Conservation (phyloP, 1,140 invertebrate species). For the Parapsyche elsis region DNA sequence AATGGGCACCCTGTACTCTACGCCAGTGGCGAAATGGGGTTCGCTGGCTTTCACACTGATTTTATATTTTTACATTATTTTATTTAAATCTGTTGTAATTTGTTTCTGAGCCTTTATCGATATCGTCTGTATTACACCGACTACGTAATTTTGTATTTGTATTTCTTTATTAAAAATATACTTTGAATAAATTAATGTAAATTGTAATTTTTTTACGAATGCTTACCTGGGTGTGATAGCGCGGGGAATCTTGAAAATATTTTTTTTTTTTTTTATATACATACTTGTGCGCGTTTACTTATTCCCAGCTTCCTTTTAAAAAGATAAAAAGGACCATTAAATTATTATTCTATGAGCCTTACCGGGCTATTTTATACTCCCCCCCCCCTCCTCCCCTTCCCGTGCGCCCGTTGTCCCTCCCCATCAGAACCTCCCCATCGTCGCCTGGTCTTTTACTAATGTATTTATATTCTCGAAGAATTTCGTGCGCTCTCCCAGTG, state of each 20-base stretch:
- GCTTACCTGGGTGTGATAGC: too few relatives aligned
- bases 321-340: conserved; percentile 37
- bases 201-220: too few relatives aligned
- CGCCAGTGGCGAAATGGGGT: too few relatives aligned
- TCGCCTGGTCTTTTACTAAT: conserved; percentile 30
- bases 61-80: too few relatives aligned
- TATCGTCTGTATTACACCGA: too few relatives aligned
- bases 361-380: conserved; percentile 34
- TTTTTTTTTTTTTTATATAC: not conserved
- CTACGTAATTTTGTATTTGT: too few relatives aligned
- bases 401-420: not conserved
- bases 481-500: conserved; percentile 16
- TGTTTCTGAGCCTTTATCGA: too few relatives aligned
- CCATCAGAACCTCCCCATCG: not conserved
- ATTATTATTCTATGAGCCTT: conserved; percentile 41
- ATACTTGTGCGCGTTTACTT: not conserved
- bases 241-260: too few relatives aligned
- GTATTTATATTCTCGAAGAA: conserved; percentile 40
- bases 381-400: not conserved
- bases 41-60: too few relatives aligned
- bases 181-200: too few relatives aligned
- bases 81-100: too few relatives aligned
- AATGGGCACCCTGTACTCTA: not conserved
- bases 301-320: not conserved
- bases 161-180: too few relatives aligned